Base-by-base conservation (phyloP, 2,888 invertebrate species). In the Clitarchus hookeri region DNA sequence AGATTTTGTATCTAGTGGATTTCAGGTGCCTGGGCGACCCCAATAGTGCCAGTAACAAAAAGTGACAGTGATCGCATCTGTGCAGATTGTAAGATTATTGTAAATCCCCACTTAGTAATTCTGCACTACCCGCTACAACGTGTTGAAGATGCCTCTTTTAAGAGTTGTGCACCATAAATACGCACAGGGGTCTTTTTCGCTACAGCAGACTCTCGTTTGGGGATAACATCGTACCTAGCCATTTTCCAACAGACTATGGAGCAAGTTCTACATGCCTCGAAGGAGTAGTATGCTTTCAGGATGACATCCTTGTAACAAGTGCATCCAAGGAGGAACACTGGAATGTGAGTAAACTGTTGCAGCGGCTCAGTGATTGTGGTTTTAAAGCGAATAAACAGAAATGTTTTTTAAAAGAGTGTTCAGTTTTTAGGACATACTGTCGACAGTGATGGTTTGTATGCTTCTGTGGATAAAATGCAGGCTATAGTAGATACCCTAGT, bases 41-140 rank as follows among this genome's bases (percentile, higher is more conserved):
- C 54, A 48, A 86, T 86, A 11, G 84, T 83, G 23, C 85, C 84
- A n/a, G 83, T 85, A 27, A 27, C 36, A 12, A 85, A 86, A 36
- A 78, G 11, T 0, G 26, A 85, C 26, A 83, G 27, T 25, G 25
- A 82, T 23, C 23, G 85, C 13, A 86, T 86, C 23, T 86, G 86
- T 85, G 84, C 44, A 27, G 85, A 86, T 79, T 86, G 65, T 27
- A 85, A 86, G 26, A 79, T 86, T 44, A 86, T 85, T 36, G 77
- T 86, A 2, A 86, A 86, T 27, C 54, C 82, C 23, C 83, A 44
- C 27, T 65, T 86, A 79, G 82, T 65, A 65, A 2, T n/a, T 8
- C 23, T 11, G n/a, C 65, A 23, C 65, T 65, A 65, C 65, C 65
- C 65, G 8, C 65, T 65, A 1, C 65, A 6, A 65, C 65, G 65